A percentile compares a stretch with the other conserved stretches of the same genome.
Evolutionary conservation across 2,113 vertebrate genomes (phyloP).

Genomic region (Tupaia chinensis): DNA sequence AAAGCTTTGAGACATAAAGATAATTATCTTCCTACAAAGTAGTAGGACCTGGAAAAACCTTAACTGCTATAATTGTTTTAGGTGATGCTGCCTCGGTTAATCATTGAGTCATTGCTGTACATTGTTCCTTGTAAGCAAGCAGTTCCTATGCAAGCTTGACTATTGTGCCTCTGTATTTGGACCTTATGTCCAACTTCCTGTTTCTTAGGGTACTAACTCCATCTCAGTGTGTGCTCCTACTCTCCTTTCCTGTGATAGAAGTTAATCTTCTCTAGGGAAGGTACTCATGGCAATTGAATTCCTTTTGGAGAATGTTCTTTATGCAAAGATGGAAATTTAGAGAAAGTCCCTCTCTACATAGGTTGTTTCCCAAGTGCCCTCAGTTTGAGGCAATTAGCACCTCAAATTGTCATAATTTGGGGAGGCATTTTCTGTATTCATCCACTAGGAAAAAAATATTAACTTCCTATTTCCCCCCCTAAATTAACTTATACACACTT

Average conservation of each 20-base stretch:
- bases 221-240: background rate
- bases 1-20: too few species aligned
- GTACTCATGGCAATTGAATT: background rate
- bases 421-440: background rate
- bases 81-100: too few species aligned
- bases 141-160: too few species aligned
- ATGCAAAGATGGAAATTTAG: background rate
- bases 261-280: background rate
- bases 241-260: background rate
- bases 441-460: background rate
- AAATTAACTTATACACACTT: background rate
- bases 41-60: too few species aligned
- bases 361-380: background rate
- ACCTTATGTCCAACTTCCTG: too few species aligned
- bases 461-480: background rate
- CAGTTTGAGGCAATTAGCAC: background rate
- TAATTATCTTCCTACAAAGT: too few species aligned
- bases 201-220: too few species aligned
- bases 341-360: background rate
- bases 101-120: too few species aligned
- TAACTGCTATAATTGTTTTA: too few species aligned
- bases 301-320: background rate
- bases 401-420: background rate
- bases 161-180: too few species aligned
- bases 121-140: too few species aligned